Evolutionary conservation across 2,888 invertebrate species (phyloP).

Genomic region (Noctua janthina): DNA sequence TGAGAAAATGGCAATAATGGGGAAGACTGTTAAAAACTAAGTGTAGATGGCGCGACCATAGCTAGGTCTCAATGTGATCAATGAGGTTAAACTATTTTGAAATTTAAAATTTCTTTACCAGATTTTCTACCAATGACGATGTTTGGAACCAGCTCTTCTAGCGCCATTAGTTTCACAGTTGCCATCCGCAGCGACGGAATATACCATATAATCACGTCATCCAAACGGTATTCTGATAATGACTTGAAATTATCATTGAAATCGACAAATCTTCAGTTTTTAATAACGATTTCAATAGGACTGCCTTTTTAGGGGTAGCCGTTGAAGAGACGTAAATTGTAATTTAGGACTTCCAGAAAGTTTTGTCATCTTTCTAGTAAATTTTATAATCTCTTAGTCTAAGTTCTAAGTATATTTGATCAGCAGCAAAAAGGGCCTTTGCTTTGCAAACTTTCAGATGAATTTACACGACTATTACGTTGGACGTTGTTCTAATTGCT

Average conservation of each 20-base stretch:
- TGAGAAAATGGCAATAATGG: not conserved
- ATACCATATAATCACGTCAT: not conserved
- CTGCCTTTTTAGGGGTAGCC: not conserved
- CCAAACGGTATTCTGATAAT: not conserved
- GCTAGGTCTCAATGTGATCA: not conserved
- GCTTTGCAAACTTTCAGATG: constrained; percentile 42
- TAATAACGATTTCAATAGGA: not conserved
- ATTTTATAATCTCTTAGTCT: not conserved
- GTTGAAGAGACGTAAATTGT: no score
- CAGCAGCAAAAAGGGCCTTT: not conserved
- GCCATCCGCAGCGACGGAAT: not conserved
- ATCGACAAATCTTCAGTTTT: not conserved
- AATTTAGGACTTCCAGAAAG: not conserved
- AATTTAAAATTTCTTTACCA: not conserved
- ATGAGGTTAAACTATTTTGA: not conserved
- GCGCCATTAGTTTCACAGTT: not conserved
- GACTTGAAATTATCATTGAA: not conserved
- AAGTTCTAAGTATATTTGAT: not conserved
- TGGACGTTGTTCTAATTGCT: constrained; percentile 57
- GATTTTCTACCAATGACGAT: not conserved
- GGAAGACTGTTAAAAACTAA: not conserved
- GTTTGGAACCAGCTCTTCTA: not conserved
- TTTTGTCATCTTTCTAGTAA: not conserved
- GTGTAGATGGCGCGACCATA: not conserved
- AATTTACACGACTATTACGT: constrained; percentile 41